Conservation (phyloP, 2,797 vertebrate species). For the Miichthys miiuy region DNA sequence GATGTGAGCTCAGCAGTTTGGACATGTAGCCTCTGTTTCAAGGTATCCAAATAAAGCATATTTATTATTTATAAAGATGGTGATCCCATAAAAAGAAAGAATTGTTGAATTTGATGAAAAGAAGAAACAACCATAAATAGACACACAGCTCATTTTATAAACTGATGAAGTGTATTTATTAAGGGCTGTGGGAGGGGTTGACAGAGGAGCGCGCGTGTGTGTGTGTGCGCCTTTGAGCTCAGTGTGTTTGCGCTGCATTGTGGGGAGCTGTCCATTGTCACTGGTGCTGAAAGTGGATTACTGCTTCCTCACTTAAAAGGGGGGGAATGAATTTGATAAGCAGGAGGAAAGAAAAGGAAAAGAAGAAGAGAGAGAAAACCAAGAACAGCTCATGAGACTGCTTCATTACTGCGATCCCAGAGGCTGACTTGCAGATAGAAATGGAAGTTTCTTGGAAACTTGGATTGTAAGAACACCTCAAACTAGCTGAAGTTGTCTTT, state of each 20-base stretch:
- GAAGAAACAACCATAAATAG: not conserved
- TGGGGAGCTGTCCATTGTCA: slow-evolving; percentile 77
- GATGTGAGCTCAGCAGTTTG: not conserved
- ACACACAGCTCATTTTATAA: slow-evolving; percentile 8
- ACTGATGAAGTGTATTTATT: slow-evolving; percentile 14
- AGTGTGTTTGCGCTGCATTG: slow-evolving; percentile 50
- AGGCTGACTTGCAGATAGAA: slow-evolving; percentile 31
- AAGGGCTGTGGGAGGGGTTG: slow-evolving; percentile 53
- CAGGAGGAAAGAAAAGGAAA: slow-evolving; percentile 26
- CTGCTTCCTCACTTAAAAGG: slow-evolving; percentile 50
- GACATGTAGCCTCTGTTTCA: not conserved
- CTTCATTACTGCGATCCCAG: slow-evolving; percentile 45
- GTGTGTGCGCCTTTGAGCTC: slow-evolving; percentile 27
- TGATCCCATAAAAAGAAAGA: not conserved
- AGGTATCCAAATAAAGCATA: not conserved
- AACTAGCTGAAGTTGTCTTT: slow-evolving; percentile 27
- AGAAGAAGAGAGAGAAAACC: slow-evolving; percentile 22
- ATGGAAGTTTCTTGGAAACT: slow-evolving; percentile 64
- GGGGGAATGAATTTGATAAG: slow-evolving; percentile 53
- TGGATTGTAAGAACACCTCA: slow-evolving; percentile 46
- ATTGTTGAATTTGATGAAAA: not conserved
- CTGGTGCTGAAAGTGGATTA: slow-evolving; percentile 80
- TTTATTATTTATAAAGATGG: not conserved
- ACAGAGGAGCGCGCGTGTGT: slow-evolving; percentile 34
- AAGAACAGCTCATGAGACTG: slow-evolving; percentile 42